Conservation (phyloP, 1,140 invertebrate genomes). For the Tetramorium simillimum region DNA sequence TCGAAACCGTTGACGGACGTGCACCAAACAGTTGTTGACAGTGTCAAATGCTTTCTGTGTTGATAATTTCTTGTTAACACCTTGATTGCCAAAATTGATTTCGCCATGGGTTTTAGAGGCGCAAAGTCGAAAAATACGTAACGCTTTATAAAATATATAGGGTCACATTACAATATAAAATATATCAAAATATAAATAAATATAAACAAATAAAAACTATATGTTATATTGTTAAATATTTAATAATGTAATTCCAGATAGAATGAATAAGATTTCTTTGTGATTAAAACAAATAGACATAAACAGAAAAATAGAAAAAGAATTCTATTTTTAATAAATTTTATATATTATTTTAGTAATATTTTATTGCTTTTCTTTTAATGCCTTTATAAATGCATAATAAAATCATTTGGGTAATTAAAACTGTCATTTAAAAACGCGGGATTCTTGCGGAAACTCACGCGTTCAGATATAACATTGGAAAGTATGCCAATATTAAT, state of each 20-base stretch:
- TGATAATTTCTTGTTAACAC: not conserved
- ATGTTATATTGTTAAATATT: not conserved
- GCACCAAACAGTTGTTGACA: not conserved
- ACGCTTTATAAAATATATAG: not conserved
- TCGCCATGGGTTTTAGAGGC: not conserved
- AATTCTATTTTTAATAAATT: no score
- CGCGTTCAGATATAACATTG: not conserved
- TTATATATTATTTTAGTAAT: no score
- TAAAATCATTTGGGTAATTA: no score
- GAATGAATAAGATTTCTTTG: not conserved
- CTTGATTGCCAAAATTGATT: not conserved
- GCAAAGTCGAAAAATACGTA: not conserved
- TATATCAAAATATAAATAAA: not conserved
- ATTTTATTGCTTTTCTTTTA: no score
- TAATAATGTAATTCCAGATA: not conserved
- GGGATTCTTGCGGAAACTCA: not conserved
- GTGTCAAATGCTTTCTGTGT: not conserved
- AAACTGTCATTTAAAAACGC: no score
- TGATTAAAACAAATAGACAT: not conserved
- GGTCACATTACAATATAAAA: not conserved
- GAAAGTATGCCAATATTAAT: no score
- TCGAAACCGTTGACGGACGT: constrained; percentile 8
- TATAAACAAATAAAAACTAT: not conserved
- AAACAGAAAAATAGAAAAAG: no score
- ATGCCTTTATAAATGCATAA: not conserved